A percentile compares a stretch with the other conserved stretches of the same genome.
Conservation (phyloP, 2,113 vertebrate species). For the Casuarius casuarius region DNA sequence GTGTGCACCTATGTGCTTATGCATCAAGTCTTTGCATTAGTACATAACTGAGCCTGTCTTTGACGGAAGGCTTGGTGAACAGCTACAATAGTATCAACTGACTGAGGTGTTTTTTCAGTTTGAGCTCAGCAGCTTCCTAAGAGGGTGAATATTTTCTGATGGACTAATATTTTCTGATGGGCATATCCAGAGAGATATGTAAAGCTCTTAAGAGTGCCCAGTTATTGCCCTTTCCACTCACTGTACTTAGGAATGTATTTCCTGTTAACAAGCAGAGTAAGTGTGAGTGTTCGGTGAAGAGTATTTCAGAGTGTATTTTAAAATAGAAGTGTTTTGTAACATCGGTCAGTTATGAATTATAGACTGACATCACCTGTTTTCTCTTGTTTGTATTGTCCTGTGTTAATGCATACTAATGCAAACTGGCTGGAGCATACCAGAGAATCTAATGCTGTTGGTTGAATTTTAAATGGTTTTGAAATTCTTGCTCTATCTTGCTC, state of each 20-base stretch:
- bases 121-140: background rate
- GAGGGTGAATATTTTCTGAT: background rate
- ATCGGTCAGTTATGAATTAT: background rate
- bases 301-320: background rate
- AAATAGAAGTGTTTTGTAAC: background rate
- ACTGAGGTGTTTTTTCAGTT: background rate
- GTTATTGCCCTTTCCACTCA: background rate
- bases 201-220: background rate
- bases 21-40: constrained; percentile 26
- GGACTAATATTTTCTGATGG: background rate
- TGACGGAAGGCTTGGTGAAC: background rate
- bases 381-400: background rate
- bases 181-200: background rate
- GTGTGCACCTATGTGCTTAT: background rate
- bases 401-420: background rate
- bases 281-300: background rate
- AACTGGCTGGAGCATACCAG: background rate
- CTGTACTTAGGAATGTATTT: background rate
- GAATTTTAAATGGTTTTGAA: background rate
- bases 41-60: background rate
- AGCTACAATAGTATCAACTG: background rate
- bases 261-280: background rate
- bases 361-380: background rate
- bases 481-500: background rate
- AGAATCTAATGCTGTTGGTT: background rate